A percentile compares a stretch with the other conserved stretches of the same genome.
phyloP scores from a whole-genome alignment of 1,140 invertebrate genomes.

The Aethina tumida region DNA sequence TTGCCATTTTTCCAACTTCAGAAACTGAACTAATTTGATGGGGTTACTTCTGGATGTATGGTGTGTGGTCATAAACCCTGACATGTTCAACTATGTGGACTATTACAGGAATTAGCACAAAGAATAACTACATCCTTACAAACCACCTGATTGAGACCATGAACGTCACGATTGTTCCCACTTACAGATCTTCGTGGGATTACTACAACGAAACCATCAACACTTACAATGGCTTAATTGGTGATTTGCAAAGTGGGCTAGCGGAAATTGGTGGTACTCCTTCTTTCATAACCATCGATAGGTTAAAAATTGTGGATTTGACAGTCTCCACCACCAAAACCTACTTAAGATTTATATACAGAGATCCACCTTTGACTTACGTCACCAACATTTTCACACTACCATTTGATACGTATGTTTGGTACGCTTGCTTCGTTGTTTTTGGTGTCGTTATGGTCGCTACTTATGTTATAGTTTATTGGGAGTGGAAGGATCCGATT shows the following conservation, averaged over 20 bases:
- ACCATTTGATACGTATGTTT: conserved; percentile 40
- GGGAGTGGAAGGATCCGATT: conserved; percentile 21
- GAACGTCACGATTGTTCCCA: conserved; percentile 39
- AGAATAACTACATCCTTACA: conserved; percentile 45
- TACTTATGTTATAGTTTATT: conserved; percentile 20
- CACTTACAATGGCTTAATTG: conserved; percentile 49
- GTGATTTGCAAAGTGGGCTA: conserved; percentile 41
- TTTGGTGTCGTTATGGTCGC: conserved; percentile 12
- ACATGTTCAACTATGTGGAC: conserved; percentile 44
- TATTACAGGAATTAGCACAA: conserved; percentile 49
- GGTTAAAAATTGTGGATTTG: conserved; percentile 45
- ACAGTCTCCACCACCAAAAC: conserved; percentile 45
- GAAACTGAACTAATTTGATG: conserved; percentile 12
- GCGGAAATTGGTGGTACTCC: conserved; percentile 50
- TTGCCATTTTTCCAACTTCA: conserved; percentile 3
- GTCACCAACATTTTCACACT: conserved; percentile 51
- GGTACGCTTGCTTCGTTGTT: conserved; percentile 20
- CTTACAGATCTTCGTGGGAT: conserved; percentile 39
- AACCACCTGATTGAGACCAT: conserved; percentile 41
- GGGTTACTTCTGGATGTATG: conserved; percentile 25
- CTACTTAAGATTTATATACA: conserved; percentile 47
- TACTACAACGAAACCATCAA: conserved; percentile 15
- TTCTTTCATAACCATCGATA: conserved; percentile 44
- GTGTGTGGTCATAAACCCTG: conserved; percentile 42
- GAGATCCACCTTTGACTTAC: conserved; percentile 50